Evolutionary conservation across 2,797 vertebrate genomes (phyloP).

Genomic region (Limosa lapponica): DNA sequence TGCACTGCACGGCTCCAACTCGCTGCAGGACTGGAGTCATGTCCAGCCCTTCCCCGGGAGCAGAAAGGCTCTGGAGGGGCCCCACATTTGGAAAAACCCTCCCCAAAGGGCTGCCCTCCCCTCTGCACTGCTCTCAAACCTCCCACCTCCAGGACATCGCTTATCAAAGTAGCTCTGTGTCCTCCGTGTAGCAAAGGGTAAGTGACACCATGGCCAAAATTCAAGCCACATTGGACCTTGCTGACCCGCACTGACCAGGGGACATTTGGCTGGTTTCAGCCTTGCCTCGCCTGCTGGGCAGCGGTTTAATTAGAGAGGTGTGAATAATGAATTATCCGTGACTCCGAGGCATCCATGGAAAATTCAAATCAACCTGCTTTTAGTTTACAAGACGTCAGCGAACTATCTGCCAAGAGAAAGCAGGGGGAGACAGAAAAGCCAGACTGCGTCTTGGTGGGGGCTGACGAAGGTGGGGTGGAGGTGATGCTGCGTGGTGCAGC

Average conservation of each 20-base stretch:
- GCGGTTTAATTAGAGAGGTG: constrained; percentile 68
- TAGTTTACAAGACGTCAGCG: constrained; percentile 1
- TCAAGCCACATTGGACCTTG: constrained; percentile 13
- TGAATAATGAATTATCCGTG: constrained; percentile 74
- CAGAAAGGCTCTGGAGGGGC: background rate
- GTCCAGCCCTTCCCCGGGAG: background rate
- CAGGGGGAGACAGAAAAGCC: background rate
- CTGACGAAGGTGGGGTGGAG: background rate
- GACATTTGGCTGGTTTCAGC: constrained; percentile 27
- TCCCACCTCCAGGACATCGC: background rate
- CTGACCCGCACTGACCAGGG: background rate
- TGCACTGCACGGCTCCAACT: rapidly evolving
- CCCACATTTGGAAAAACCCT: background rate
- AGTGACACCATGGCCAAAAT: background rate
- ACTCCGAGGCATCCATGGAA: constrained; percentile 56
- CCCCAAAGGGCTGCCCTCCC: background rate
- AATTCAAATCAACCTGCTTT: constrained; percentile 70
- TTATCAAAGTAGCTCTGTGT: background rate
- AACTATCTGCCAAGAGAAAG: constrained; percentile 31
- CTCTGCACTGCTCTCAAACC: background rate
- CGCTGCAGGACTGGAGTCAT: rapidly evolving
- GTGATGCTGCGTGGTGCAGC: rapidly evolving
- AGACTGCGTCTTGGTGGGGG: background rate
- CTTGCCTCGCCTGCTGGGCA: constrained; percentile 33
- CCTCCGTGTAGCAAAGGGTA: background rate